Evolutionary conservation across 2,113 vertebrate species (phyloP).

Genomic region (Gopherus flavomarginatus): DNA sequence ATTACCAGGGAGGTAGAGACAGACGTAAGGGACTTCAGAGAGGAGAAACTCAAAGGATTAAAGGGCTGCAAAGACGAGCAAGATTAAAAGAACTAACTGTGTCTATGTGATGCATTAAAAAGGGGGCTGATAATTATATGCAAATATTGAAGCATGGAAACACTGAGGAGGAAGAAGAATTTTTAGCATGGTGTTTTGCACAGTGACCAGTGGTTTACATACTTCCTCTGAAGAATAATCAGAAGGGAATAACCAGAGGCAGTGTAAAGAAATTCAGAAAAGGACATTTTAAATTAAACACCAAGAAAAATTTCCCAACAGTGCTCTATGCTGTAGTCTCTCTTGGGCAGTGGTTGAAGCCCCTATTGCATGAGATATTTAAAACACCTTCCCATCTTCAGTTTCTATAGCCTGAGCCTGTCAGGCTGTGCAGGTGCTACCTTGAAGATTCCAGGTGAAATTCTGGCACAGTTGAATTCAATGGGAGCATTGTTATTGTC

Average conservation of each 20-base stretch:
- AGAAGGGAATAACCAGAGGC: not conserved
- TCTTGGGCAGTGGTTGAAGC: not conserved
- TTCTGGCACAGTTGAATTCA: not conserved
- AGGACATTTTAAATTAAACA: not conserved
- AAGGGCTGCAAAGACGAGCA: not conserved
- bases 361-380: not conserved
- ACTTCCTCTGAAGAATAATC: not conserved
- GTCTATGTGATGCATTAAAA: not conserved
- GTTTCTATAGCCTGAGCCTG: fast-evolving
- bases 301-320: not conserved
- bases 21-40: not conserved
- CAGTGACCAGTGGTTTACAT: not conserved
- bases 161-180: not conserved
- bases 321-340: not conserved
- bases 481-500: not conserved
- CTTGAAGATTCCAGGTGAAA: not conserved
- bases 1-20: not conserved
- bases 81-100: not conserved
- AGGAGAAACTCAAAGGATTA: not conserved
- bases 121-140: not conserved
- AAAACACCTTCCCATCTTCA: not conserved
- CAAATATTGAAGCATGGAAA: not conserved
- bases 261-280: not conserved
- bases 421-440: not conserved
- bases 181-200: not conserved